Evolutionary conservation across 2,888 invertebrate genomes (phyloP).

Genomic region (Apoda limacodes): DNA sequence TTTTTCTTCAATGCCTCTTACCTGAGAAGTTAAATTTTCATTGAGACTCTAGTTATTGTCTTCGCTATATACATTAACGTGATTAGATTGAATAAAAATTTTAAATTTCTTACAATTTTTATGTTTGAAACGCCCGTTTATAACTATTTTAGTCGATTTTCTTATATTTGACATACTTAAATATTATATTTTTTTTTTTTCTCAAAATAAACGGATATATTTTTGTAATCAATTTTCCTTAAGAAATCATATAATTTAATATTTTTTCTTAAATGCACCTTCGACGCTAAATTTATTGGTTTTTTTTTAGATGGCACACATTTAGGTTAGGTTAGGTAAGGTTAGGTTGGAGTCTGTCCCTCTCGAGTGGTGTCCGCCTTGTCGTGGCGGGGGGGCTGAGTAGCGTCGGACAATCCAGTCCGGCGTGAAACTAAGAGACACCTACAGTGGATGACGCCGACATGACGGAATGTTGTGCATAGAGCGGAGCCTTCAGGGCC

Average conservation of each 20-base stretch:
- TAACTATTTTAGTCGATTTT: slow-evolving; percentile 11
- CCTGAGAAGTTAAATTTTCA: no score
- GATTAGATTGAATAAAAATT: no score
- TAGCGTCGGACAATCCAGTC: no score
- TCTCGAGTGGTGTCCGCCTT: no score
- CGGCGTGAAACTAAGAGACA: no score
- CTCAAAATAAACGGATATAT: slow-evolving; percentile 2
- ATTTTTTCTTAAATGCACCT: slow-evolving; percentile 6
- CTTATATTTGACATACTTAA: slow-evolving; percentile 4
- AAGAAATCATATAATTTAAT: slow-evolving; percentile 5
- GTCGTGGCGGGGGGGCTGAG: no score
- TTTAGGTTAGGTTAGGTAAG: slow-evolving; percentile 20
- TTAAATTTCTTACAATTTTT: no score
- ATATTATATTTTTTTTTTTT: slow-evolving; percentile 8
- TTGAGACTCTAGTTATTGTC: no score
- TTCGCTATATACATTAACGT: no score
- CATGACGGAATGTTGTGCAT: slow-evolving; percentile 4
- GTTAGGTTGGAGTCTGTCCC: slow-evolving; percentile 22
- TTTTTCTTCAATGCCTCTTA: no score
- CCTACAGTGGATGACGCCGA: slow-evolving; percentile 21
- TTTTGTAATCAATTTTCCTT: slow-evolving; percentile 1
- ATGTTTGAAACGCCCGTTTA: slow-evolving; percentile 9
- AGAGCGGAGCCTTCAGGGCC: no score
- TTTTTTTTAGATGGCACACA: slow-evolving; percentile 1
- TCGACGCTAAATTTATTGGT: neutral